A percentile compares a stretch with the other conserved stretches of the same genome.
phyloP scores from a whole-genome alignment of 2,797 vertebrate species.

The Siniperca scherzeri region DNA sequence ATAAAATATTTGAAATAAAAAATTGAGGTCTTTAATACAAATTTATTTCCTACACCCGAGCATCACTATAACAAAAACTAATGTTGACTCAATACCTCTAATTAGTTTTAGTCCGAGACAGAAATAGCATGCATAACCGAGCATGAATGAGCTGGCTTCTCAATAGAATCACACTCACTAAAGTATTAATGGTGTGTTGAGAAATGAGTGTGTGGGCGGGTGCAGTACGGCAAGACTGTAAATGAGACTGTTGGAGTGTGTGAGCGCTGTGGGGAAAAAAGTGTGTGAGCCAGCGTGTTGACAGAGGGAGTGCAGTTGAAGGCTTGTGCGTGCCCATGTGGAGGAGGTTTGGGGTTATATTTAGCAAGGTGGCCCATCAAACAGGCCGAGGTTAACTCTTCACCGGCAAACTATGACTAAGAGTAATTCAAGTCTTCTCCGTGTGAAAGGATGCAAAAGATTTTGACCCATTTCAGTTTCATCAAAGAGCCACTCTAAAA shows the following conservation, averaged over 20 bases:
- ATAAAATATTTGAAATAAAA: not conserved
- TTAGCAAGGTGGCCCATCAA: constrained; percentile 76
- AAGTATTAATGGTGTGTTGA: constrained; percentile 73
- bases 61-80: not conserved
- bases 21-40: not conserved
- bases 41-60: not conserved
- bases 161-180: constrained; percentile 55
- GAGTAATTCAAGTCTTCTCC: not conserved
- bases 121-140: constrained; percentile 21
- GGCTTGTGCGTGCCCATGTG: constrained; percentile 70
- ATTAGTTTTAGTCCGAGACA: constrained; percentile 21
- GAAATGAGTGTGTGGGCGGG: constrained; percentile 60
- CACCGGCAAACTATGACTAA: constrained; percentile 18
- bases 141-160: constrained; percentile 46
- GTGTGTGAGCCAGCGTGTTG: constrained; percentile 52
- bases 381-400: constrained; percentile 68
- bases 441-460: constrained; percentile 17
- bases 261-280: constrained; percentile 10
- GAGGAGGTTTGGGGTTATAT: constrained; percentile 76
- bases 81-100: not conserved
- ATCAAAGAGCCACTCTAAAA: not conserved
- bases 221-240: constrained; percentile 54
- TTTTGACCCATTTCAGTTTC: not conserved
- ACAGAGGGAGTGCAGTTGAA: constrained; percentile 74
- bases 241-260: constrained; percentile 55